Conservation (phyloP, 2,797 vertebrate species). For the Chelon labrosus region DNA sequence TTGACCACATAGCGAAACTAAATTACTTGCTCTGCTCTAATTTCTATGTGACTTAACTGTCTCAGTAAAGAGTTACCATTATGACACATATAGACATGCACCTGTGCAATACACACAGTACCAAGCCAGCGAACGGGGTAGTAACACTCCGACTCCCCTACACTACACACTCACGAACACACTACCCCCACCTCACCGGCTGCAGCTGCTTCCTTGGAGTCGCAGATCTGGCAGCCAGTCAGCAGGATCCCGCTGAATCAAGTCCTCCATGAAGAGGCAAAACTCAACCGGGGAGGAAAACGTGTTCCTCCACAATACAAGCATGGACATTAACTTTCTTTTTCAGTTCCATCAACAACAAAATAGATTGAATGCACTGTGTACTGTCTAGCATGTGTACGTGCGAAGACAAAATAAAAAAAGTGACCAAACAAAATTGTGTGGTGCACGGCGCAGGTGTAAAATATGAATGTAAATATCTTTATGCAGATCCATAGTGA, state of each 20-base stretch:
- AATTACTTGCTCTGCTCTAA: neutral
- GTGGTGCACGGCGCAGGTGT: too few species aligned
- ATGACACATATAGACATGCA: slow-evolving; percentile 21
- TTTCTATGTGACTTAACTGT: too few species aligned
- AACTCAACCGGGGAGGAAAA: neutral
- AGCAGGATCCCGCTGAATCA: slow-evolving; percentile 35
- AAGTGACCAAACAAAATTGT: too few species aligned
- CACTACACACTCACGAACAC: slow-evolving; percentile 6
- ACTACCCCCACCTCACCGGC: slow-evolving; percentile 27
- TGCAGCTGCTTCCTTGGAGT: slow-evolving; percentile 63
- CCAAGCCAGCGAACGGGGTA: slow-evolving; percentile 6
- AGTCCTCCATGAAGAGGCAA: slow-evolving; percentile 25
- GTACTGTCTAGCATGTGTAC: too few species aligned
- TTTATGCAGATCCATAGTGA: too few species aligned
- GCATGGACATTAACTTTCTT: neutral
- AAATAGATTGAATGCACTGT: too few species aligned
- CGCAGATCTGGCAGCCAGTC: slow-evolving; percentile 52
- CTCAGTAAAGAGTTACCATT: neutral
- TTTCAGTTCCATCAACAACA: too few species aligned
- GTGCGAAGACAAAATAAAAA: too few species aligned
- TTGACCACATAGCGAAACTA: too few species aligned
- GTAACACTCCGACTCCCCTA: neutral
- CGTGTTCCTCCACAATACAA: slow-evolving; percentile 64
- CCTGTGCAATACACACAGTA: slow-evolving; percentile 28
- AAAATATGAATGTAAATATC: too few species aligned